Percentiles rank a stretch among this genome's conserved stretches.
phyloP scores from a whole-genome alignment of 2,113 vertebrate genomes.

The Tragelaphus imberbis region DNA sequence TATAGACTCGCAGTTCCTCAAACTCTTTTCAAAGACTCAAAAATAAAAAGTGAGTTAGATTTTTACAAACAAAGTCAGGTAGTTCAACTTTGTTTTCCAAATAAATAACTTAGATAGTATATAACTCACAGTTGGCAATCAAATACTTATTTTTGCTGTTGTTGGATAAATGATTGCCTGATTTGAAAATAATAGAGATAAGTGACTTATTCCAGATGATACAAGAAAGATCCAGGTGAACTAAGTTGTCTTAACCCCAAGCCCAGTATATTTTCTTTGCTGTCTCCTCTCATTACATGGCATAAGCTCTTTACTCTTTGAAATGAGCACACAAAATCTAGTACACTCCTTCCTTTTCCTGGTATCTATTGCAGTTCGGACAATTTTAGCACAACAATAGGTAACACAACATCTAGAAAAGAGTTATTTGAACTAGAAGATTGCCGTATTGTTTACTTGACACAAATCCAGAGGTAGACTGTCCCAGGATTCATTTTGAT shows the following conservation, averaged over 20 bases:
- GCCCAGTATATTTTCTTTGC: not conserved
- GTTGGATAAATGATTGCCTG: not conserved
- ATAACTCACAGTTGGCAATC: not conserved
- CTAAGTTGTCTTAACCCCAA: not conserved
- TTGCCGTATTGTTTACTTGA: not conserved
- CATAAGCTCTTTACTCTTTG: not conserved
- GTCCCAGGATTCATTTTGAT: not conserved
- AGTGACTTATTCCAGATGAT: not conserved
- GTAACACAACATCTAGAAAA: not conserved
- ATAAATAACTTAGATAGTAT: not conserved
- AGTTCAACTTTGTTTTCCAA: not conserved
- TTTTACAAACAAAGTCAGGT: not conserved
- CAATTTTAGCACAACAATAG: not conserved
- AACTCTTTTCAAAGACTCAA: slow-evolving; percentile 24
- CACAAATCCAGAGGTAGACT: not conserved
- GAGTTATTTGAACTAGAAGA: not conserved
- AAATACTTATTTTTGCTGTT: not conserved
- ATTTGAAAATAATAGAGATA: not conserved
- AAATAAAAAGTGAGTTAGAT: not conserved
- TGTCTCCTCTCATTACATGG: not conserved
- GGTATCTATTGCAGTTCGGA: not conserved
- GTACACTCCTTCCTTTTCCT: not conserved
- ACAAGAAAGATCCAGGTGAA: not conserved
- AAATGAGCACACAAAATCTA: not conserved
- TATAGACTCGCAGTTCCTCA: slow-evolving; percentile 1